Conservation (phyloP, 2,113 vertebrate genomes). For the Zootoca vivipara region DNA sequence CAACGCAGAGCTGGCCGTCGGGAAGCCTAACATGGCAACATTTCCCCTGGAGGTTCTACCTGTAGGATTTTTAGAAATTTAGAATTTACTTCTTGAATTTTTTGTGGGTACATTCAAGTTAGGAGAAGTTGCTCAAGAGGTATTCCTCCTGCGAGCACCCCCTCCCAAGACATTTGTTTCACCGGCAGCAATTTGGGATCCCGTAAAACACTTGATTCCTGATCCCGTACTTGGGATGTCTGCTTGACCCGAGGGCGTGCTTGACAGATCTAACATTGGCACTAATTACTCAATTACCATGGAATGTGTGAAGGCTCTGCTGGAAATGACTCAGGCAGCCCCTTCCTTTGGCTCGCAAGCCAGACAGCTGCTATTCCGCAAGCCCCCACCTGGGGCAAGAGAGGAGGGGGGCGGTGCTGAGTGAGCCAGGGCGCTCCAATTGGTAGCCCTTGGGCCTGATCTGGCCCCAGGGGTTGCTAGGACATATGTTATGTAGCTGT, state of each 20-base stretch:
- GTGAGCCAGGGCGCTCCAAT: too few relatives aligned
- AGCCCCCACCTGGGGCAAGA: neutral
- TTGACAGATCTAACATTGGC: constrained; percentile 14
- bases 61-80: too few relatives aligned
- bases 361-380: neutral
- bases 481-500: too few relatives aligned
- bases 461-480: too few relatives aligned
- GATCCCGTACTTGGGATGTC: neutral
- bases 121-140: neutral
- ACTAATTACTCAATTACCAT: constrained; percentile 74
- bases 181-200: neutral
- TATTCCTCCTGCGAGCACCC: neutral
- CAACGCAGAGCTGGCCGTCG: neutral
- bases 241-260: neutral
- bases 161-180: neutral
- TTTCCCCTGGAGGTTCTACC: too few relatives aligned
- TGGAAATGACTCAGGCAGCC: constrained; percentile 41
- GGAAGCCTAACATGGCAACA: too few relatives aligned
- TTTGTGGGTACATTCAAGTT: too few relatives aligned
- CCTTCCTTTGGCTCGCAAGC: neutral
- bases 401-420: neutral
- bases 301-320: constrained; percentile 41
- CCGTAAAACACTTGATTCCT: neutral
- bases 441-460: too few relatives aligned
- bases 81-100: too few relatives aligned